Conservation (phyloP, 2,797 vertebrate species). For the Hippopotamyrus pictus region DNA sequence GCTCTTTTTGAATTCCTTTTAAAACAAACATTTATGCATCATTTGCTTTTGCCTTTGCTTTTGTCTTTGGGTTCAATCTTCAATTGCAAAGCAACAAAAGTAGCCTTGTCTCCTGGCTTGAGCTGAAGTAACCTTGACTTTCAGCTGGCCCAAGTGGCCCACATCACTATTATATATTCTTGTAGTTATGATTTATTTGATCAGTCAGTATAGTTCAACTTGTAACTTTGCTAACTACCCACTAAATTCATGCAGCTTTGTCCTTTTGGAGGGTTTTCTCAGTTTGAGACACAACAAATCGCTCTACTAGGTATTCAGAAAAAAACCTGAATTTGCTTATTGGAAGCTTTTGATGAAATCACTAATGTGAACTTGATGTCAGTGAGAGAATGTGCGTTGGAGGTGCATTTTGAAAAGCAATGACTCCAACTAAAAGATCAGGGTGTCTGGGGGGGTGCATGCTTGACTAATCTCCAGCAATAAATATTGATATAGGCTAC, state of each 20-base stretch:
- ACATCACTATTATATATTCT: background rate
- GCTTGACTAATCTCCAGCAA: background rate
- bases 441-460: background rate
- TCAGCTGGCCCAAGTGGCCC: background rate
- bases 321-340: background rate
- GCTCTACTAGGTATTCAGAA: background rate
- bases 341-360: background rate
- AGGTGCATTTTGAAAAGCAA: background rate
- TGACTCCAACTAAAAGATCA: background rate
- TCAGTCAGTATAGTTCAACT: constrained; percentile 26
- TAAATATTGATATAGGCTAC: background rate
- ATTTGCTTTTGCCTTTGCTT: background rate
- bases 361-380: background rate
- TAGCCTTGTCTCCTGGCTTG: background rate
- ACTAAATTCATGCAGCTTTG: background rate
- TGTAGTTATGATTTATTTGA: background rate
- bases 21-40: background rate
- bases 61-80: background rate
- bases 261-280: background rate
- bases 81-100: background rate
- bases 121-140: background rate
- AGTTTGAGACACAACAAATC: background rate
- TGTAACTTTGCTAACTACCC: background rate
- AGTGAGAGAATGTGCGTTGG: background rate
- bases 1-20: background rate